phyloP scores from a whole-genome alignment of 2,113 vertebrate species.

The Rhynchopsitta pachyrhyncha region DNA sequence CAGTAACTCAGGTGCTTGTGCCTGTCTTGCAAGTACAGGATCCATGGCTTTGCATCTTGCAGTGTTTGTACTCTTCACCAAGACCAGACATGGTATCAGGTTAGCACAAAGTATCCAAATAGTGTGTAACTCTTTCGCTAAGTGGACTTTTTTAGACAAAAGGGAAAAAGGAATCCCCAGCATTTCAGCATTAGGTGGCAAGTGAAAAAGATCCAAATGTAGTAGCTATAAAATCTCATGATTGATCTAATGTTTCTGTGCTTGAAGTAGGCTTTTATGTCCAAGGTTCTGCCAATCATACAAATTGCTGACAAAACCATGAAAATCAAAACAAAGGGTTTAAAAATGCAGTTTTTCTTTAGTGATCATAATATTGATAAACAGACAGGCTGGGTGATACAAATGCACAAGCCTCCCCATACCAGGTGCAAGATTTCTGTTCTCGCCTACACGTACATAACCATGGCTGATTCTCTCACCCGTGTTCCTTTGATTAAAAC shows the following conservation, averaged over 20 bases:
- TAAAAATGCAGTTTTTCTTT: not conserved
- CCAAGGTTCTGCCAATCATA: constrained; percentile 44
- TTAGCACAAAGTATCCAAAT: not conserved
- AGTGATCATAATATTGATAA: constrained; percentile 3
- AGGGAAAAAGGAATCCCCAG: not conserved
- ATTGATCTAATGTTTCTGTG: not conserved
- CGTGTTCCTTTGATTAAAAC: not conserved
- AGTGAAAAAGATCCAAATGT: not conserved
- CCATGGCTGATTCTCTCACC: not conserved
- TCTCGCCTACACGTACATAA: not conserved
- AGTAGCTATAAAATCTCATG: not conserved
- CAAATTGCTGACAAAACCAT: constrained; percentile 29
- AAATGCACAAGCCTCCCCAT: not conserved
- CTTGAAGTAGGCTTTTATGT: not conserved
- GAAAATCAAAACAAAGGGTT: not conserved
- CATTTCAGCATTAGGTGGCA: not conserved
- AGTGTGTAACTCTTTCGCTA: too few relatives aligned
- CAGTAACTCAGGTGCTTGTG: fast-evolving
- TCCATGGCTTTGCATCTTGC: fast-evolving
- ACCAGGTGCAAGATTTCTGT: not conserved
- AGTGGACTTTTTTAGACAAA: not conserved
- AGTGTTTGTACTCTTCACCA: fast-evolving
- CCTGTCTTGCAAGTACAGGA: not conserved
- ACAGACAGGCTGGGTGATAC: not conserved
- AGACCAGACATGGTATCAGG: not conserved